Evolutionary conservation across 2,113 vertebrate species (phyloP), one percentile per base, ranked within the genome.

Genomic region (Nyctereutes procyonoides): DNA sequence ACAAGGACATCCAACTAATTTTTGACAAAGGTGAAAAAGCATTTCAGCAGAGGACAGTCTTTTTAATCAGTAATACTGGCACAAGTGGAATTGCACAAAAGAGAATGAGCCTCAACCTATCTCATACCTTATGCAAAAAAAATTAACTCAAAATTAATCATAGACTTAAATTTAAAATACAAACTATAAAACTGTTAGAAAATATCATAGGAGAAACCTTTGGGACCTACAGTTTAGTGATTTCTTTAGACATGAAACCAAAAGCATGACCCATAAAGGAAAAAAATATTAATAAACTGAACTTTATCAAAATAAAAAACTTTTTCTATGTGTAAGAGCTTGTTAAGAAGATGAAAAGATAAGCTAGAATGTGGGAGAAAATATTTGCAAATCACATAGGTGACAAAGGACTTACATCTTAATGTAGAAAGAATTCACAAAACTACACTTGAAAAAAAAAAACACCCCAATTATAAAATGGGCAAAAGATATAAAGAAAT

Each of bases 91-190:
- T 55, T 32, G 30, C 22, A 53, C 3, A 35, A 28, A 82, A 56
- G 35, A 90, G 74, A 88, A 22, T 51, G 28, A 94, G 26, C 69
- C 15, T 79, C 58, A 24, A 63, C 14, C 17, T 63, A 63, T 48
- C 55, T 89, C 30, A 63, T 35, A 22, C 12, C 22, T 95, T 87
- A 86, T 26, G 13, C 3, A 97, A 83, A 82, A 82, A 65, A 82
- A 58, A 32, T 65, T 80, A 73, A 77, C 28, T 69, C 53, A 62
- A 94, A 87, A 95, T 67, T 13, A 87, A 90, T 69, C 74, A n/a
- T 13, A 86, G 77, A 60, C 3, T 19, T 58, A 77, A 62, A 91
- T n/a, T 15, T 88, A 79, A 92, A 67, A 87, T 6, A 82, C 17
- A 77, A 87, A 65, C 30, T 65, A n/a, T 55, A 73, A 77, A 96